Evolutionary conservation across 2,113 vertebrate genomes (phyloP).

Genomic region (Hemiprocne comata): DNA sequence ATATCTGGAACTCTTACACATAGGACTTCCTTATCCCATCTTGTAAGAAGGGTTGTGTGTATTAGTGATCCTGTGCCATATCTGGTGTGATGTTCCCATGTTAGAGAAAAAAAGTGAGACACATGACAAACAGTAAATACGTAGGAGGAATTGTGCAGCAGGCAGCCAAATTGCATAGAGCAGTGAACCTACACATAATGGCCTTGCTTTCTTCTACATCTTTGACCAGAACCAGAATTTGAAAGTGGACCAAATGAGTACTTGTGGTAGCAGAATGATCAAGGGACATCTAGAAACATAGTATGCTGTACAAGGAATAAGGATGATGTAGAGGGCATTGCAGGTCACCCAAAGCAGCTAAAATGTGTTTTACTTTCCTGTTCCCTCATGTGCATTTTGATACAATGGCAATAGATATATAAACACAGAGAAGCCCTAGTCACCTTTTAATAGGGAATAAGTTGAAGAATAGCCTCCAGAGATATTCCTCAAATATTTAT

Average conservation of each 20-base stretch:
- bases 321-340: background rate
- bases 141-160: background rate
- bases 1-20: background rate
- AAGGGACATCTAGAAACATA: background rate
- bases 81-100: background rate
- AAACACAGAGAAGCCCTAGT: background rate
- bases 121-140: background rate
- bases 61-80: background rate
- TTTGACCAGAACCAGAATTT: background rate
- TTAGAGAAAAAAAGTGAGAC: background rate
- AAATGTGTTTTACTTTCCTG: background rate
- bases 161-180: background rate
- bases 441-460: background rate
- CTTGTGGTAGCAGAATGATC: background rate
- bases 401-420: background rate
- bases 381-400: background rate
- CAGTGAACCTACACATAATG: background rate
- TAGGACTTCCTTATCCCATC: background rate
- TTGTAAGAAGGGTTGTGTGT: background rate
- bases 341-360: background rate
- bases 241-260: background rate
- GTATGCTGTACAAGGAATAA: background rate
- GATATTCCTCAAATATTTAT: background rate
- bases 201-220: background rate
- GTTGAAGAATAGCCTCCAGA: background rate